Evolutionary conservation across 1,140 invertebrate genomes (phyloP).

Genomic region (Solen grandis): DNA sequence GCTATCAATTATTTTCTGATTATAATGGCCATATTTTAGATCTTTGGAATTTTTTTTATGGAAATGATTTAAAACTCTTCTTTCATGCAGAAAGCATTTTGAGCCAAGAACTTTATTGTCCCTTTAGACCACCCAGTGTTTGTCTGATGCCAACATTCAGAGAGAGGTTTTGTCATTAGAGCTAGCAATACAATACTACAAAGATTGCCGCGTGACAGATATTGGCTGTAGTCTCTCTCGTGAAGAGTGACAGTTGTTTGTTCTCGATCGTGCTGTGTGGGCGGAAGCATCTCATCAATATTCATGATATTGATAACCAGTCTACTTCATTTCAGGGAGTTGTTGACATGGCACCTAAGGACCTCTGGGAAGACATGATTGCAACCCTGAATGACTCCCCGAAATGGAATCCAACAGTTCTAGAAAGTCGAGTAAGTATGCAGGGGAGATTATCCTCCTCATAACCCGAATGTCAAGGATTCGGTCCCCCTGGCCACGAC

Average conservation of each 20-base stretch:
- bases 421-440: slow-evolving; percentile 70
- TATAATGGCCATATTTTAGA: too few species aligned
- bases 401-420: slow-evolving; percentile 90
- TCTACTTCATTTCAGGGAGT: slow-evolving; percentile 84
- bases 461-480: too few species aligned
- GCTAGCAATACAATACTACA: not conserved
- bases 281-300: too few species aligned
- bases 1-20: too few species aligned
- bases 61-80: too few species aligned
- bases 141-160: not conserved
- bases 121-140: too few species aligned
- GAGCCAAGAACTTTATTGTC: too few species aligned
- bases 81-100: too few species aligned
- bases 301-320: not conserved
- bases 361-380: slow-evolving; percentile 87
- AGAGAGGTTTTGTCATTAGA: not conserved
- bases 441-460: too few species aligned
- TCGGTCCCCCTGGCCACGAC: too few species aligned
- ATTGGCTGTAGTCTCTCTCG: not conserved
- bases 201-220: not conserved
- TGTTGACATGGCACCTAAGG: slow-evolving; percentile 86
- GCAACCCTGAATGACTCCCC: slow-evolving; percentile 86
- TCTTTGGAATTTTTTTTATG: too few species aligned
- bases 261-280: not conserved
- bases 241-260: not conserved